These are phyloP conservation scores for Oncorhynchus nerka DNA, from an alignment of 2,113 vertebrate species.

Conservation along the genomic window DNA sequence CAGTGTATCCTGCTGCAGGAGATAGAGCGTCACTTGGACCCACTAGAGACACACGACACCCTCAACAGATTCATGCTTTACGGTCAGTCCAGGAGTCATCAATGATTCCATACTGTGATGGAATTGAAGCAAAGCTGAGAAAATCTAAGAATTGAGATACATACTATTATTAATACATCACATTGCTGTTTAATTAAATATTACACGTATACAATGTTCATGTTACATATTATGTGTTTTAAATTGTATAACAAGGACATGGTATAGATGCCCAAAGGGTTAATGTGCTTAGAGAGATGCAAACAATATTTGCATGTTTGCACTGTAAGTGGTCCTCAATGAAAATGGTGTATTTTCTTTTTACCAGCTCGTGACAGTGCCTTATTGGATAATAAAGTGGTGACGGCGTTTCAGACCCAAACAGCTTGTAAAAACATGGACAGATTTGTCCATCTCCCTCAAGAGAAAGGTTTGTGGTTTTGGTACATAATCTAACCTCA, in stretches of 20 bases:
- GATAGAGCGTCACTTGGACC: background rate
- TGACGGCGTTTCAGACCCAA: conserved; percentile 34
- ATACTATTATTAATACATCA: too few relatives aligned
- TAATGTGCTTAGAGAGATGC: background rate
- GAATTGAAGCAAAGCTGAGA: too few relatives aligned
- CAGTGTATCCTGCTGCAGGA: conserved; percentile 59
- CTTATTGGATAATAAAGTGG: background rate
- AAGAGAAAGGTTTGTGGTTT: conserved; percentile 45
- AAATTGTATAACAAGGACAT: background rate
- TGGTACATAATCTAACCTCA: background rate
- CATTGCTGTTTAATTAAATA: too few relatives aligned
- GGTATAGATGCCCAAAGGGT: background rate
- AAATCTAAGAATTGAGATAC: too few relatives aligned
- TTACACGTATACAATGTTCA: background rate
- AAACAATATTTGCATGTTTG: background rate
- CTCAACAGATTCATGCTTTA: conserved; percentile 56
- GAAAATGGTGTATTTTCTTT: background rate
- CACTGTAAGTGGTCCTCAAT: too few relatives aligned
- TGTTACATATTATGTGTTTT: background rate
- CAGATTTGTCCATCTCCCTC: conserved; percentile 13
- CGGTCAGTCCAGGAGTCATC: conserved; percentile 29
- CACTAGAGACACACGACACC: conserved; percentile 14
- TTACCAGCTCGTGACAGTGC: conserved; percentile 32
- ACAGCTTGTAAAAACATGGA: conserved; percentile 31
- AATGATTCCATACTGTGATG: too few relatives aligned